A percentile compares a stretch with the other conserved stretches of the same genome.
These are phyloP conservation scores for Lobophora halterata DNA, from an alignment of 2,888 invertebrate genomes.

Conservation along the genomic window DNA sequence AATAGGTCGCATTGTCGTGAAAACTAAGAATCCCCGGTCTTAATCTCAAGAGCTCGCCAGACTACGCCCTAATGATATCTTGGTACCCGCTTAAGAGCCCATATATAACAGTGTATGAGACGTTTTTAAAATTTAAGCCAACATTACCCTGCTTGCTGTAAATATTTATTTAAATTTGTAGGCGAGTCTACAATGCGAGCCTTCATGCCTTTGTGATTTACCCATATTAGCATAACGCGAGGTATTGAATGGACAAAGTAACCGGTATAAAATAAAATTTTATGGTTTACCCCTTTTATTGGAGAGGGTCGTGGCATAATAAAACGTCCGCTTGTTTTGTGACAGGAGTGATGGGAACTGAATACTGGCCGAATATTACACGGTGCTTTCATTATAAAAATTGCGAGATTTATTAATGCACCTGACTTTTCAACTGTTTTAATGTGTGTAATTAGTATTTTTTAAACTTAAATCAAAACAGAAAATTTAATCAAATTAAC, in stretches of 20 bases:
- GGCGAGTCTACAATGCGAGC: constrained; percentile 62
- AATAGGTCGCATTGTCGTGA: constrained; percentile 51
- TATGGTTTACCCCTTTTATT: constrained; percentile 72
- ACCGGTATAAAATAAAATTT: constrained; percentile 73
- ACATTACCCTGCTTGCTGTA: constrained; percentile 73
- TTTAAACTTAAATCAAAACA: no score
- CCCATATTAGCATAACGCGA: constrained; percentile 70
- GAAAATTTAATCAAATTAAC: no score
- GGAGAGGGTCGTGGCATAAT: constrained; percentile 64
- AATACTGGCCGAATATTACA: constrained; percentile 39
- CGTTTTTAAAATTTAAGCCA: constrained; percentile 79
- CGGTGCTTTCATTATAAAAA: constrained; percentile 3
- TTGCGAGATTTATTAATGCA: constrained; percentile 8
- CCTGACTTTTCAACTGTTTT: no score
- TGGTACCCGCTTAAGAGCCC: constrained; percentile 74
- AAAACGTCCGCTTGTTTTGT: constrained; percentile 58
- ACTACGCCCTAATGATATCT: constrained; percentile 75
- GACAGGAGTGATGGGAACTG: constrained; percentile 52
- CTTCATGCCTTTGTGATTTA: constrained; percentile 60
- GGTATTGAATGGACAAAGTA: constrained; percentile 73
- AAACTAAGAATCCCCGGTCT: constrained; percentile 60
- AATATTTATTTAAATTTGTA: constrained; percentile 78
- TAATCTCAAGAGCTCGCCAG: constrained; percentile 67
- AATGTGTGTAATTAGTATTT: no score
- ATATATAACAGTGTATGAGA: constrained; percentile 78